Evolutionary conservation across 2,797 vertebrate genomes (phyloP).

Genomic region (Coregonus suidteri): DNA sequence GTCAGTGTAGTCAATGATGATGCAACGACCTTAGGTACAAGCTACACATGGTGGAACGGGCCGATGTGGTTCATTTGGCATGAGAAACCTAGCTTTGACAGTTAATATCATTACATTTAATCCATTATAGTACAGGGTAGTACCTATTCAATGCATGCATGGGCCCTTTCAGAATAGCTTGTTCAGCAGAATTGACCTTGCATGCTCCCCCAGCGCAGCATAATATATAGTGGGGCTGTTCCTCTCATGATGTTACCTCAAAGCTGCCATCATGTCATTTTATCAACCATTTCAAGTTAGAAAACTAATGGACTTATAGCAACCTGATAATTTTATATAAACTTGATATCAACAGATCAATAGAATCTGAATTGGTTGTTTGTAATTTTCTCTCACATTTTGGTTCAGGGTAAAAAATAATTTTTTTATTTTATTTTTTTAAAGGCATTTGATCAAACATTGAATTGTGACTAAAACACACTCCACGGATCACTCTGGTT

Average conservation of each 20-base stretch:
- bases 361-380: neutral
- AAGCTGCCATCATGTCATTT: slow-evolving; percentile 2
- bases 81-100: slow-evolving; percentile 11
- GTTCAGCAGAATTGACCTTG: slow-evolving; percentile 69
- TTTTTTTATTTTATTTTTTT: no score
- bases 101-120: slow-evolving; percentile 17
- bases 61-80: neutral
- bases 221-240: slow-evolving; percentile 4
- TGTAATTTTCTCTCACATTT: no score
- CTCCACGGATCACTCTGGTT: neutral
- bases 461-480: no score
- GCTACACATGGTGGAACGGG: neutral
- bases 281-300: neutral
- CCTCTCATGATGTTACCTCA: slow-evolving; percentile 12
- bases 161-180: slow-evolving; percentile 52
- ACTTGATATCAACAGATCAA: neutral
- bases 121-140: slow-evolving; percentile 3
- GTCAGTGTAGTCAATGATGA: neutral
- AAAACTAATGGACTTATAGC: neutral
- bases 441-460: no score
- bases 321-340: no score
- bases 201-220: slow-evolving; percentile 37
- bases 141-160: slow-evolving; percentile 27
- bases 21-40: neutral
- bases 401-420: no score